These are phyloP conservation scores for Scotopteryx bipunctaria DNA, from an alignment of 2,888 invertebrate species.

Conservation along the genomic window DNA sequence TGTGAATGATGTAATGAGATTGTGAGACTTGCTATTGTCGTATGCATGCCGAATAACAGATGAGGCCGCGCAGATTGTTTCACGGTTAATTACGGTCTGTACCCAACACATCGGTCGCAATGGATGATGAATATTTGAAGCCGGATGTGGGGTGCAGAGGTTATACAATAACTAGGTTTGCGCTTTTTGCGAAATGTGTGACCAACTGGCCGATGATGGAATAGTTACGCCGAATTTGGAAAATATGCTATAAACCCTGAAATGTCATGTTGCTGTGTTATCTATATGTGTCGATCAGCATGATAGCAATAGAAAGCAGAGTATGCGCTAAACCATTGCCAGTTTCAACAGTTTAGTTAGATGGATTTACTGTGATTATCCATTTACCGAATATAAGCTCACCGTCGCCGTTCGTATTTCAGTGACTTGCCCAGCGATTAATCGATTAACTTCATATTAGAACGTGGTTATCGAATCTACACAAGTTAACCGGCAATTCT, in stretches of 20 bases:
- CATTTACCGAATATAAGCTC: not conserved
- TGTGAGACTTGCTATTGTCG: slow-evolving; percentile 72
- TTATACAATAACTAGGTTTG: slow-evolving; percentile 6
- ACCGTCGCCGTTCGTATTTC: not conserved
- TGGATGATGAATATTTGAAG: slow-evolving; percentile 56
- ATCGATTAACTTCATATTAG: slow-evolving; percentile 16
- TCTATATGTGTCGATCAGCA: too few relatives aligned
- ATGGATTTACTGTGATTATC: too few relatives aligned
- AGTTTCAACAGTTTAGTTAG: too few relatives aligned
- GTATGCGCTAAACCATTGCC: too few relatives aligned
- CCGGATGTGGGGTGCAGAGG: slow-evolving; percentile 12
- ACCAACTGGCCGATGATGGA: not conserved
- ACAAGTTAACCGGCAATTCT: slow-evolving; percentile 15
- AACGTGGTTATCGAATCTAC: slow-evolving; percentile 14
- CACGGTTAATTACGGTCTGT: slow-evolving; percentile 60
- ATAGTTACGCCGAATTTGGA: not conserved
- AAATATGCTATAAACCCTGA: not conserved
- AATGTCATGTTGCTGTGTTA: too few relatives aligned
- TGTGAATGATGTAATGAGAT: slow-evolving; percentile 78
- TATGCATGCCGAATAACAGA: slow-evolving; percentile 73
- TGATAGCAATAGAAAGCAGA: too few relatives aligned
- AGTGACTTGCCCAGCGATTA: not conserved
- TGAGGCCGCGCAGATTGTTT: slow-evolving; percentile 62
- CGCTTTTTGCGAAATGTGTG: slow-evolving; percentile 9
- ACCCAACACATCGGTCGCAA: slow-evolving; percentile 15